Conservation (phyloP, 2,113 vertebrate species). For the Caranx melampygus region DNA sequence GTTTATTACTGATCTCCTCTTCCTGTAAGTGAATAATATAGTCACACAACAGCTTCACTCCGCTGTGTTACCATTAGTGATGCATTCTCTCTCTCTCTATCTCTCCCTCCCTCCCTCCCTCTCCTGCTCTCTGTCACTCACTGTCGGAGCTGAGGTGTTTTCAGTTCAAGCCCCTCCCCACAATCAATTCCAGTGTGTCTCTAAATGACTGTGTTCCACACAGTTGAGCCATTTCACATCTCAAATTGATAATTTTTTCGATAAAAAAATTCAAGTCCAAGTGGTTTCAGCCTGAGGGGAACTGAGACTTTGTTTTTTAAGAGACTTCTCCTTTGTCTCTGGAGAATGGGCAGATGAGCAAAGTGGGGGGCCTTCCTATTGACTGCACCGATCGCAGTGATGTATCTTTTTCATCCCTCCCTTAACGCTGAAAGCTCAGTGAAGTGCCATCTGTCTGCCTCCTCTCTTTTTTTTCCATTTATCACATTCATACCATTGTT, state of each 20-base stretch:
- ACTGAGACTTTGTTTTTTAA: background rate
- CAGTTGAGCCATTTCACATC: background rate
- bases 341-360: background rate
- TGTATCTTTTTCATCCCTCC: conserved; percentile 34
- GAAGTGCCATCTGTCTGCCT: background rate
- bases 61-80: conserved; percentile 69
- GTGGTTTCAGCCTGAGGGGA: background rate
- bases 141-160: conserved; percentile 12
- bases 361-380: conserved; percentile 18
- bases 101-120: background rate
- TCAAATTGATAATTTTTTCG: conserved; percentile 1
- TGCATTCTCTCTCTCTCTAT: background rate
- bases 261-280: background rate
- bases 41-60: background rate
- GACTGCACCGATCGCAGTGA: background rate
- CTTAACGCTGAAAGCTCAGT: conserved; percentile 41
- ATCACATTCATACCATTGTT: background rate
- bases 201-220: background rate
- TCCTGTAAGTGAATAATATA: conserved; percentile 14
- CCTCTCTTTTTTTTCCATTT: background rate
- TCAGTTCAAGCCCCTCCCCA: conserved; percentile 8
- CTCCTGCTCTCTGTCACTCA: background rate
- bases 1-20: background rate
- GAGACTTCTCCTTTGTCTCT: conserved; percentile 11
- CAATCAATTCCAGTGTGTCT: background rate